Evolutionary conservation across 2,113 vertebrate genomes (phyloP).

Genomic region (Semnornis frantzii): DNA sequence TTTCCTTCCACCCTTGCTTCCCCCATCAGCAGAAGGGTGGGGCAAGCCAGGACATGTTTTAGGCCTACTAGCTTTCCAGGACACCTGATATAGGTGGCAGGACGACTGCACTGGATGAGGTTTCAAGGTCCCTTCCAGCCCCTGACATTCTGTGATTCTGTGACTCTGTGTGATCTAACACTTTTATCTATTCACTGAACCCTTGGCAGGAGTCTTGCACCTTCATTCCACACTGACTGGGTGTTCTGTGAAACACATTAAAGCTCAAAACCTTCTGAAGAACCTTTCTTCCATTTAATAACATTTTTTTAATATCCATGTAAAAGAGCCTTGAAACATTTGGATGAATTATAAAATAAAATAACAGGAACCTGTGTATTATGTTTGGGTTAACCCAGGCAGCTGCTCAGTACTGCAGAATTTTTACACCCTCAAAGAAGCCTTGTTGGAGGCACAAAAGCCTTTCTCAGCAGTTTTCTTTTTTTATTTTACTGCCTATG

Average conservation of each 20-base stretch:
- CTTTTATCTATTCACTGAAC: slow-evolving; percentile 28
- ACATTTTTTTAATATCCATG: slow-evolving; percentile 29
- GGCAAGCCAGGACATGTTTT: too few species aligned
- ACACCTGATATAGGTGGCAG: too few species aligned
- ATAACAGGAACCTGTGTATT: slow-evolving; percentile 14
- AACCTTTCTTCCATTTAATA: slow-evolving; percentile 44
- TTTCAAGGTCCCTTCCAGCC: too few species aligned
- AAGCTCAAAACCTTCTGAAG: slow-evolving; percentile 29
- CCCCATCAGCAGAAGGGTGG: too few species aligned
- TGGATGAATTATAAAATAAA: slow-evolving; percentile 41
- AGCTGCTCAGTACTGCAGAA: neutral
- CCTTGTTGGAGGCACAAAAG: neutral
- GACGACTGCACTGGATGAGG: too few species aligned
- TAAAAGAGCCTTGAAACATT: slow-evolving; percentile 1
- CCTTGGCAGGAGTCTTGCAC: slow-evolving; percentile 40
- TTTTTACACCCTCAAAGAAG: slow-evolving; percentile 5
- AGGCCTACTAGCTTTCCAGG: too few species aligned
- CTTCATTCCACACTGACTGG: slow-evolving; percentile 30
- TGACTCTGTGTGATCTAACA: neutral
- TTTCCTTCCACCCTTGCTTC: too few species aligned
- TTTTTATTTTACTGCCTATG: neutral
- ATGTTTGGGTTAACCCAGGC: neutral
- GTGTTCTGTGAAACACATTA: slow-evolving; percentile 33
- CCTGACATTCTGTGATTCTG: too few species aligned
- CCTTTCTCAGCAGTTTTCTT: neutral